Evolutionary conservation across 2,888 invertebrate genomes (phyloP), one percentile per base, ranked within the genome.

Genomic region (Euplagia quadripunctaria): DNA sequence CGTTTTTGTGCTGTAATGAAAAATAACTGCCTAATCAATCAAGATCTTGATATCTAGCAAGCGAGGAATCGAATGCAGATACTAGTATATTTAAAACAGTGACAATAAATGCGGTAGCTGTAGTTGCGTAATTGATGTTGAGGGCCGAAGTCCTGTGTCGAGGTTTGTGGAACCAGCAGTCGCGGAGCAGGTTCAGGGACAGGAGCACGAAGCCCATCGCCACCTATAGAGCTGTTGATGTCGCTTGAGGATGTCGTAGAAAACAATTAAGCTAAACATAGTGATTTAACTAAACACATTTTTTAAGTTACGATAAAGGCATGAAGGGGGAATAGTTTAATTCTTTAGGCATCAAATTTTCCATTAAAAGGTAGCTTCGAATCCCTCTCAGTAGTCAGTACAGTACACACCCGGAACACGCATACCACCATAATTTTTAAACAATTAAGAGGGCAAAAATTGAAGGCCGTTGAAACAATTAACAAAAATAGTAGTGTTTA

Each of bases 11-110:
- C 12, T 4, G 8, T 49, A 11, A 12, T 12, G 14, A 7, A 5
- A 14, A 41, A 16, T 20, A 20, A 8, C 8, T n/a, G 11, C n/a
- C 16, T 67, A 73, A 81, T 77, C 75, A 83, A 79, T 95, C 92
- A 71, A 93, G 76, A 58, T 93, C 91, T 55, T 91, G 72, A 89
- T 96, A 96, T 92, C 93, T 94, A 74, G 97, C 96, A 77, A 97
- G 93, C 7, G 96, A 96, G n/a, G 98, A 97, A 93, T 98, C 98
- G 89, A 98, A 98, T 68, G 98, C 97, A 51, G 98, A 97, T 79
- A 98, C 97, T 69, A 98, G 94, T 49, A 98, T 94, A 91, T 98
- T 98, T 65, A 98, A 92, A 66, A 97, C 97, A 8, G 98, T 98
- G 70, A 98, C 97, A 75, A 97, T 90, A 90, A 98, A 97, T 12